A percentile compares a stretch with the other conserved stretches of the same genome.
phyloP scores from a whole-genome alignment of 1,140 invertebrate genomes.

The Thrips palmi region DNA sequence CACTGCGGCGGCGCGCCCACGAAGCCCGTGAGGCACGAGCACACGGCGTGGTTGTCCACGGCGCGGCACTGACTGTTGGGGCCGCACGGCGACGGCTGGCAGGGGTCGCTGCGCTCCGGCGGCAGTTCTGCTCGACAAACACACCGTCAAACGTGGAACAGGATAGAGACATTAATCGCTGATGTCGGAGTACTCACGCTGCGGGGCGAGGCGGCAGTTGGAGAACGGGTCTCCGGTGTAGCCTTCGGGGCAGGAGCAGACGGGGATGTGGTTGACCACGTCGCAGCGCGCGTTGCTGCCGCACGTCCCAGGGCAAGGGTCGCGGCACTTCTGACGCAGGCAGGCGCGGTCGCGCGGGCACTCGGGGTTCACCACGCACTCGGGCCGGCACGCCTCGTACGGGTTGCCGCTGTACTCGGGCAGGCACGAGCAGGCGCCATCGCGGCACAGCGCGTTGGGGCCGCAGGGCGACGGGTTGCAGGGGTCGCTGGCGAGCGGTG shows the following conservation, averaged over 20 bases:
- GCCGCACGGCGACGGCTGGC: slow-evolving; percentile 55
- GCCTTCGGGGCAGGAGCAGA: slow-evolving; percentile 45
- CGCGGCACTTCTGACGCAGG: slow-evolving; percentile 44
- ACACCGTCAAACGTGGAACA: slow-evolving; percentile 23
- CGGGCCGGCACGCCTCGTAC: slow-evolving; percentile 43
- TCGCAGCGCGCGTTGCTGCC: slow-evolving; percentile 47
- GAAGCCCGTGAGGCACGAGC: slow-evolving; percentile 57
- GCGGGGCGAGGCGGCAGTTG: slow-evolving; percentile 28
- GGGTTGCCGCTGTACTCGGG: slow-evolving; percentile 48
- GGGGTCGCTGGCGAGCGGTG: slow-evolving; percentile 22
- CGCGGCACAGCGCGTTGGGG: slow-evolving; percentile 39
- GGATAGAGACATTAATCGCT: slow-evolving; percentile 8
- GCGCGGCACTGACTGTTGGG: slow-evolving; percentile 60
- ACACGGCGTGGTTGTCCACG: slow-evolving; percentile 47
- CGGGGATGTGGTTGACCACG: slow-evolving; percentile 47
- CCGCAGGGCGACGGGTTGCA: slow-evolving; percentile 47
- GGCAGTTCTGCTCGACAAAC: slow-evolving; percentile 20
- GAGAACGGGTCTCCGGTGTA: slow-evolving; percentile 49
- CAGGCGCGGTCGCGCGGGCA: slow-evolving; percentile 45
- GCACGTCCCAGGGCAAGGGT: slow-evolving; percentile 57
- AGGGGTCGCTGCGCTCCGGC: slow-evolving; percentile 33
- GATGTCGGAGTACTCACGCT: slow-evolving; percentile 11
- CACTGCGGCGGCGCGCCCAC: slow-evolving; percentile 60
- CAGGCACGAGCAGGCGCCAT: slow-evolving; percentile 36
- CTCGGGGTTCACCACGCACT: slow-evolving; percentile 45